These are phyloP conservation scores for Nomia melanderi DNA, from an alignment of 1,140 invertebrate species.

Conservation along the genomic window DNA sequence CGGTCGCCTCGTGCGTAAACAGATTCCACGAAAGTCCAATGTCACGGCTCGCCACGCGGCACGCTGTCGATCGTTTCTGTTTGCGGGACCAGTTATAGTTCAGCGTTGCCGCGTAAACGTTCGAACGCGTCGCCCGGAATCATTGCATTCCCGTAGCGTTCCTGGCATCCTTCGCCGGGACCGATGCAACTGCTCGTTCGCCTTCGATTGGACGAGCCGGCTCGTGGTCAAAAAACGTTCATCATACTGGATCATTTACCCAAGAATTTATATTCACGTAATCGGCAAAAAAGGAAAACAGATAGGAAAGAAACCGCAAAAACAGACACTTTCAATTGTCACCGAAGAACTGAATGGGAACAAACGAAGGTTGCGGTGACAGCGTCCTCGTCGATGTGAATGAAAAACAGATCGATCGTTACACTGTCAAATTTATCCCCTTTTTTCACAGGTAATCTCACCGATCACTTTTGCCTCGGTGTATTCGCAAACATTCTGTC, in stretches of 20 bases:
- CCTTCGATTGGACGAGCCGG: too few species aligned
- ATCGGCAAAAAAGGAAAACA: too few species aligned
- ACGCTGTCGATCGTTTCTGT: slow-evolving; percentile 9
- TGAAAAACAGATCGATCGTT: too few species aligned
- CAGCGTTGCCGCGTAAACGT: background rate
- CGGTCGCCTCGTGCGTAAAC: slow-evolving; percentile 27
- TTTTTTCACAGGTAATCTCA: background rate
- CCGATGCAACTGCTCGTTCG: background rate
- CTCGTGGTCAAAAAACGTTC: too few species aligned
- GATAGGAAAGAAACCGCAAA: too few species aligned
- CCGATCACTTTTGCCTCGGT: slow-evolving; percentile 1
- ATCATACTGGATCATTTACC: too few species aligned
- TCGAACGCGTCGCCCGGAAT: background rate
- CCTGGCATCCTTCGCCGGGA: background rate
- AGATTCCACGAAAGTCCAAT: slow-evolving; percentile 50
- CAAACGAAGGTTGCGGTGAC: too few species aligned
- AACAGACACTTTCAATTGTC: too few species aligned
- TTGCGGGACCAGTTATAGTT: slow-evolving; percentile 29
- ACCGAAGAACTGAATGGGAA: too few species aligned
- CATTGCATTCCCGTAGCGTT: slow-evolving; percentile 3
- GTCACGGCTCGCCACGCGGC: slow-evolving; percentile 53
- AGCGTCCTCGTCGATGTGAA: too few species aligned
- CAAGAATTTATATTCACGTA: too few species aligned
- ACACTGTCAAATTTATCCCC: too few species aligned
- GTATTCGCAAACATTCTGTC: background rate